phyloP scores from a whole-genome alignment of 2,797 vertebrate genomes.

The Streptopelia turtur region DNA sequence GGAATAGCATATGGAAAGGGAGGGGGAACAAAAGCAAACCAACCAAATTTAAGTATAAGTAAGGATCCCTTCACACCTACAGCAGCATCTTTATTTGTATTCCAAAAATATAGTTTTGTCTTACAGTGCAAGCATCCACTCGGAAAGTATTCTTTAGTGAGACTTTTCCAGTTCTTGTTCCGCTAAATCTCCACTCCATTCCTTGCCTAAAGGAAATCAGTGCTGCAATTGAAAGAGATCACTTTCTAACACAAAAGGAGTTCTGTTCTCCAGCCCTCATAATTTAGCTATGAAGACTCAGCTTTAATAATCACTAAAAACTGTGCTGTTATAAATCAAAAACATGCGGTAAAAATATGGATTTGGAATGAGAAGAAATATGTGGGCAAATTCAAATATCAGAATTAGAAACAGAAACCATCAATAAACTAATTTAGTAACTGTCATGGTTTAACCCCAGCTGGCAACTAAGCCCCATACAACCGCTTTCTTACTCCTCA shows the following conservation, averaged over 20 bases:
- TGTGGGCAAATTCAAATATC: neutral
- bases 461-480: too few species aligned
- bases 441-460: too few species aligned
- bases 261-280: neutral
- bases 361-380: neutral
- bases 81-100: neutral
- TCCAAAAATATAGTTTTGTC: neutral
- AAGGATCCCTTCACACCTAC: neutral
- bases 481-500: too few species aligned
- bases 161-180: neutral
- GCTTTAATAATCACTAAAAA: neutral
- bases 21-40: neutral
- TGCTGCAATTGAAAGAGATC: neutral
- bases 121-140: neutral
- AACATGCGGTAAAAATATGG: neutral
- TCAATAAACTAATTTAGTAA: neutral
- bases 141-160: neutral
- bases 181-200: neutral
- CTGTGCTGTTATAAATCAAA: neutral
- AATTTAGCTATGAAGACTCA: neutral
- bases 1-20: neutral
- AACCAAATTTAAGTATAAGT: neutral
- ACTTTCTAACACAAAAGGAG: neutral
- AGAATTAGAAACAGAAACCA: neutral
- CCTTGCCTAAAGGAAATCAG: neutral